A percentile compares a stretch with the other conserved stretches of the same genome.
These are phyloP conservation scores for Tychaedon coryphoeus DNA, from an alignment of 2,113 vertebrate species.

Conservation along the genomic window DNA sequence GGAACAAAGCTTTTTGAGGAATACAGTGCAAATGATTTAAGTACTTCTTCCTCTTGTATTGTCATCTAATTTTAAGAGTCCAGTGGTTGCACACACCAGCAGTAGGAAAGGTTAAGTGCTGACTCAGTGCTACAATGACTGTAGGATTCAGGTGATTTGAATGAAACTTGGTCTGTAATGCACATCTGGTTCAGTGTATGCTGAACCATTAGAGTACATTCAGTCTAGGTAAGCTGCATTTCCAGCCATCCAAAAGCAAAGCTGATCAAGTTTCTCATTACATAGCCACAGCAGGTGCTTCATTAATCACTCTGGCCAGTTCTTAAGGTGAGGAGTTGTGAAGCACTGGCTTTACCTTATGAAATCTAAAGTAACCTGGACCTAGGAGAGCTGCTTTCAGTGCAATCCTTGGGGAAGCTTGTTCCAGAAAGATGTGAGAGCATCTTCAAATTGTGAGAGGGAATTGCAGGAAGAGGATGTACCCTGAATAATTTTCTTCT, in stretches of 20 bases:
- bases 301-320: not conserved
- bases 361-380: not conserved
- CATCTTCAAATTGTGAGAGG: not conserved
- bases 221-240: not conserved
- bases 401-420: accelerated
- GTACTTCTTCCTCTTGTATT: not conserved
- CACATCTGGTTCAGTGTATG: not conserved
- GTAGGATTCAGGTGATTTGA: not conserved
- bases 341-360: not conserved
- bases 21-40: not conserved
- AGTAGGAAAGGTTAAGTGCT: not conserved
- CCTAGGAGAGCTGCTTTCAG: not conserved
- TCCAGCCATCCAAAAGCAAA: not conserved
- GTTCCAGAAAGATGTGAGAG: not conserved
- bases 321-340: not conserved
- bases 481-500: not conserved
- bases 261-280: accelerated
- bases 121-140: not conserved
- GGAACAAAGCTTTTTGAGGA: not conserved
- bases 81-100: not conserved
- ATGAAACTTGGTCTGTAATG: not conserved
- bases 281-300: accelerated
- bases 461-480: not conserved
- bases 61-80: not conserved
- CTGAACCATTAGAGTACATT: not conserved